phyloP scores from a whole-genome alignment of 1,140 invertebrate genomes.

The Idris sp. region DNA sequence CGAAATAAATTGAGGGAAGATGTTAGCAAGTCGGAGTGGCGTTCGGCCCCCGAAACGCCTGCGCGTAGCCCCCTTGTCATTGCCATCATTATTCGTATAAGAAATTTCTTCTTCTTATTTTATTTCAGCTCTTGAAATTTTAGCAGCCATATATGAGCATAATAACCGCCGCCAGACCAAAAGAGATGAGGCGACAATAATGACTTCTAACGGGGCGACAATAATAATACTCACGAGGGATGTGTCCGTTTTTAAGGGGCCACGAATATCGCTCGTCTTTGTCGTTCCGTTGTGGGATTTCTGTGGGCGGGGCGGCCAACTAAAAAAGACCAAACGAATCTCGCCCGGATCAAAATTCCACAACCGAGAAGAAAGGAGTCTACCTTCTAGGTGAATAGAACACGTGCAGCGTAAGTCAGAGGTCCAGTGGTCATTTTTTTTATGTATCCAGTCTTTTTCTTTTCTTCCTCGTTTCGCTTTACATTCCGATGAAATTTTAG shows the following conservation, averaged over 20 bases:
- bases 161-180: conserved; percentile 32
- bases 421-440: conserved; percentile 56
- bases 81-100: conserved; percentile 21
- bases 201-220: conserved; percentile 59
- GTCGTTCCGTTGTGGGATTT: conserved; percentile 57
- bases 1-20: conserved; percentile 29
- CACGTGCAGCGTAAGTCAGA: conserved; percentile 63
- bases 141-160: conserved; percentile 43
- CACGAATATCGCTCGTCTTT: conserved; percentile 36
- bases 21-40: conserved; percentile 24
- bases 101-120: conserved; percentile 33
- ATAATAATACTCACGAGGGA: conserved; percentile 52
- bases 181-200: conserved; percentile 53
- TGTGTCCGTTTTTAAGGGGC: conserved; percentile 53
- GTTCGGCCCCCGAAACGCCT: conserved; percentile 54
- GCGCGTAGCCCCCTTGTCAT: conserved; percentile 49
- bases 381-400: conserved; percentile 47
- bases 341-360: conserved; percentile 42
- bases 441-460: conserved; percentile 1
- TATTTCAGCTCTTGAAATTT: conserved; percentile 33
- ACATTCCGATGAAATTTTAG: too few species aligned
- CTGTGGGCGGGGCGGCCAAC: conserved; percentile 60
- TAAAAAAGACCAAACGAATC: conserved; percentile 52
- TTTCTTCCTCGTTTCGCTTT: conserved; percentile 1
- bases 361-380: conserved; percentile 42